Base-by-base conservation (phyloP, 1,140 invertebrate species). In the Lanistes nyassanus region DNA sequence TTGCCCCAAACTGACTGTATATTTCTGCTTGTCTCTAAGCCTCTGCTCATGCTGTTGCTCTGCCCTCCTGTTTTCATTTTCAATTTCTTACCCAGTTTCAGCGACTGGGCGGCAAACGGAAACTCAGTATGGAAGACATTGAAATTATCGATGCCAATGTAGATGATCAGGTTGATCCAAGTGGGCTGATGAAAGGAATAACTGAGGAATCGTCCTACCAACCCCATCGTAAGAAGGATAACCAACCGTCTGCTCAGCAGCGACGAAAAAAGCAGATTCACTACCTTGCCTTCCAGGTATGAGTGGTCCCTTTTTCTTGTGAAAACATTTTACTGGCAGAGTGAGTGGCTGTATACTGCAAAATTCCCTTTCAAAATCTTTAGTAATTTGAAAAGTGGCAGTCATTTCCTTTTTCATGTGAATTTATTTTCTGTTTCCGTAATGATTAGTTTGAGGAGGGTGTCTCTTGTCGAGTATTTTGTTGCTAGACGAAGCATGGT, bases 181-280 rank as follows among this genome's bases (percentile, higher is more conserved):
- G 93, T 73, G 93, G 96, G 86, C 84, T 96, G 79, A 93, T 94
- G 0, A 96, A 95, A 82, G 92, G 94, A 0, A 84, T 97, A 31
- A 94, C 95, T 47, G 94, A 96, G 83, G 93, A 95, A 81, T 82
- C 76, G 91, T 91, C 76, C 91, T 68, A 89, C 91, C 89, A 88
- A 85, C 89, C 80, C 36, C 82, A 90, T 75, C 91, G 92, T 76
- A 91, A 89, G 73, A 91, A 92, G 51, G 86, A 87, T 31, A 91
- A 92, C 81, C 92, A 93, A 79, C 93, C 93, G 0, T 92, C 93
- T 3, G 91, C 90, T 23, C 93, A 94, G 81, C 94, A 94, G 77
- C 93, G 92, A 81, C 90, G 93, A 55, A 98, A 98, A 89, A 96
- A 98, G 91, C 97, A 98, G 90, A 98, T 98, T 80, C 98, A 96